These are phyloP conservation scores for Heteronetta atricapilla DNA, from an alignment of 2,113 vertebrate genomes.

Conservation along the genomic window DNA sequence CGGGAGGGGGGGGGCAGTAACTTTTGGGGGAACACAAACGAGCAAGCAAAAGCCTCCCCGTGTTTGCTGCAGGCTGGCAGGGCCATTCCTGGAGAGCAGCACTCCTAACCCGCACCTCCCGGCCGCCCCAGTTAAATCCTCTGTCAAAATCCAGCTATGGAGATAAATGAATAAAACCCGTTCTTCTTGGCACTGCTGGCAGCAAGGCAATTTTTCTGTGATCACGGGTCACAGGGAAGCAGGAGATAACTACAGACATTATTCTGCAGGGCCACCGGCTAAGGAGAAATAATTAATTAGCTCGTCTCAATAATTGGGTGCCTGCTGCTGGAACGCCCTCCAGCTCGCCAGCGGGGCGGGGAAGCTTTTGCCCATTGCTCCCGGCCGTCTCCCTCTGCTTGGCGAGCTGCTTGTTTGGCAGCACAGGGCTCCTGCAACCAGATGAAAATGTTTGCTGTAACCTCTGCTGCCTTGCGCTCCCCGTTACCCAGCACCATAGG, in stretches of 20 bases:
- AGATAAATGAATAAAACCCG: fast-evolving
- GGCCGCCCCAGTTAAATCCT: background rate
- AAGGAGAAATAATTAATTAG: background rate
- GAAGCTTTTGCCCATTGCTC: fast-evolving
- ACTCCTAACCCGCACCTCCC: background rate
- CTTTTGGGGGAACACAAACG: background rate
- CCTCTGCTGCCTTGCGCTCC: fast-evolving
- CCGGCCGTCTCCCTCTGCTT: background rate
- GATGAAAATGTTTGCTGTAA: background rate
- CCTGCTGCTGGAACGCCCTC: background rate
- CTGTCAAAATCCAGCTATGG: background rate
- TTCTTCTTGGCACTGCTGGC: background rate
- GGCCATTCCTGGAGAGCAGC: background rate
- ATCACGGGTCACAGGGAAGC: background rate
- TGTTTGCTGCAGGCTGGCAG: background rate
- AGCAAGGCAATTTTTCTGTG: background rate
- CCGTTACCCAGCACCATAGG: fast-evolving
- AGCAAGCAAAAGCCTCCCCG: too few relatives aligned
- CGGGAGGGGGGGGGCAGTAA: fast-evolving
- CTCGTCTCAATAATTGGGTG: fast-evolving
- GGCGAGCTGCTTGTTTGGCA: background rate
- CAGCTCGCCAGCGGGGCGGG: background rate
- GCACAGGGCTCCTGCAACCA: fast-evolving
- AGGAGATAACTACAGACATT: background rate
- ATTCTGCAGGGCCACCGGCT: background rate